Base-by-base conservation (phyloP, 2,113 vertebrate species). In the Gracilinanus agilis region DNA sequence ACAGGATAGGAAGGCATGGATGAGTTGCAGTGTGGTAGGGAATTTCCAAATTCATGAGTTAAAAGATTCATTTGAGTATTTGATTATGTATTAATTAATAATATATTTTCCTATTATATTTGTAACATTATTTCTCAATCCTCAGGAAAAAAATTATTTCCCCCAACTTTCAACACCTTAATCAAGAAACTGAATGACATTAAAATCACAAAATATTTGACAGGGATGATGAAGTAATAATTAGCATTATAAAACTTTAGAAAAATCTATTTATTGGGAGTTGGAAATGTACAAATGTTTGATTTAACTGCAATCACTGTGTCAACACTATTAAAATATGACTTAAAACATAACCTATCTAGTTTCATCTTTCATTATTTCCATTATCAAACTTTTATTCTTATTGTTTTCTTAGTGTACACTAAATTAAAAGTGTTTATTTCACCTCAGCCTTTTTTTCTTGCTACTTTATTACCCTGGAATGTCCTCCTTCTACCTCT, bases 171-270 rank as follows among this genome's bases (percentile, higher is more conserved):
- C 91, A 49, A 34, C 53, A 91, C 90, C 94, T 96, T 90, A 90
- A 54, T 56, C 55, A 94, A 53, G 29, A 55, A 96, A 93, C 16
- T 93, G 9, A 95, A 94, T 93, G 90, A 89, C 53, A 90, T 23
- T 91, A 88, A 96, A 90, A 55, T 95, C 67, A 93, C 58, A 58
- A 96, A 96, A n/a, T 90, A 93, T 96, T 96, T 93, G 96, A 9
- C 53, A 55, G 91, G 53, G 58, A 44, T 19, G 0, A 34, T 8
- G 5, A 27, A 89, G 58, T 89, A 90, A 90, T 89, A 94, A 90
- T 95, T 91, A 96, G 54, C 24, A 94, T 89, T 92, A 92, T 54
- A 19, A 96, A 94, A 53, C 11, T n/a, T 75, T 67, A 34, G 34
- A 29, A 61, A 67, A 75, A 75, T n/a, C 34, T n/a, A 7, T 19